Percentiles rank a stretch among this genome's conserved stretches.
phyloP scores from a whole-genome alignment of 2,797 vertebrate species.

The Rhodeus uyekii region DNA sequence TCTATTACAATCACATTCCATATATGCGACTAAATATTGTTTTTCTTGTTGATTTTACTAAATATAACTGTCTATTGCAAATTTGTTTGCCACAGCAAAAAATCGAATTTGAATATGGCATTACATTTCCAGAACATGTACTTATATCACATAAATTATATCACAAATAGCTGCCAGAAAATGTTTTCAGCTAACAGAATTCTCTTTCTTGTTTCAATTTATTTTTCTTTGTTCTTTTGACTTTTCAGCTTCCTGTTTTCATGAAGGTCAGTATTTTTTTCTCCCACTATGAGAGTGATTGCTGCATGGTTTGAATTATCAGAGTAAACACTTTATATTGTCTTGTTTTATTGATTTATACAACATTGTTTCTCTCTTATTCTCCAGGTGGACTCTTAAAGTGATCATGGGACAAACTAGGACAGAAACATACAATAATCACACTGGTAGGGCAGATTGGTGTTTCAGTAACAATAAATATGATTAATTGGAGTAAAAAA shows the following conservation, averaged over 20 bases:
- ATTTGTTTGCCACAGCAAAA: slow-evolving; percentile 55
- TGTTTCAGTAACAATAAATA: background rate
- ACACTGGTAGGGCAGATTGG: background rate
- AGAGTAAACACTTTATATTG: background rate
- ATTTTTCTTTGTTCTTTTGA: background rate
- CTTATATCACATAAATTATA: background rate
- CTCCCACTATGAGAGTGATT: background rate
- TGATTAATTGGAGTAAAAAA: background rate
- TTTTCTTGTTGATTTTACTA: background rate
- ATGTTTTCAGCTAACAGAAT: background rate
- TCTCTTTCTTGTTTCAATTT: background rate
- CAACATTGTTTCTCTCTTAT: background rate
- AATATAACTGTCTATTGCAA: background rate
- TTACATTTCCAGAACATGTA: slow-evolving; percentile 3
- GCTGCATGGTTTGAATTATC: background rate
- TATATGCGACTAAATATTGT: background rate
- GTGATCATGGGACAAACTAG: background rate
- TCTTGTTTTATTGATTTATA: background rate
- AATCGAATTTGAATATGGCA: slow-evolving; percentile 62
- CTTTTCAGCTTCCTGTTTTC: slow-evolving; percentile 41
- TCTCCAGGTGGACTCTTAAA: slow-evolving; percentile 11
- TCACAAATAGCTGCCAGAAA: background rate
- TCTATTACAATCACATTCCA: background rate
- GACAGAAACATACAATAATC: background rate
- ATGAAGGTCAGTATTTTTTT: slow-evolving; percentile 34